These are phyloP conservation scores for Mormoops blainvillei DNA, from an alignment of 2,113 vertebrate species.

Conservation along the genomic window DNA sequence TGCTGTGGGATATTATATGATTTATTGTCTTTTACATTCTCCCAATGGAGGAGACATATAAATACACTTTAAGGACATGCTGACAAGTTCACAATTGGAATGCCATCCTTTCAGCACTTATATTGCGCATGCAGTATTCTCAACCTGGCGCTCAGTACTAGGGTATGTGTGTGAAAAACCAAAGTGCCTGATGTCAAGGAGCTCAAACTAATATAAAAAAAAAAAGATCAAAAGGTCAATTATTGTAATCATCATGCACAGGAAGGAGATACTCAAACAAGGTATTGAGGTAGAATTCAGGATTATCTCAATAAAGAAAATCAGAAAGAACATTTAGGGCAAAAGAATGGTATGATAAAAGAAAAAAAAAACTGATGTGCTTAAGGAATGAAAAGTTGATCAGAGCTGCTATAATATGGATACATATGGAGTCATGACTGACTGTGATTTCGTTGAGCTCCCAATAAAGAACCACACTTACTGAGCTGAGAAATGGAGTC, in stretches of 20 bases:
- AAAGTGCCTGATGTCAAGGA: background rate
- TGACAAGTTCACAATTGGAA: background rate
- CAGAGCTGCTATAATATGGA: background rate
- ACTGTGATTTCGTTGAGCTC: background rate
- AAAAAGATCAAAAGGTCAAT: background rate
- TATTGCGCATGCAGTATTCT: background rate
- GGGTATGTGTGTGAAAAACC: rapidly evolving
- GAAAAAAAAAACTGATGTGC: too few relatives aligned
- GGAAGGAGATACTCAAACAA: background rate
- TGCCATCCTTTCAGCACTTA: background rate
- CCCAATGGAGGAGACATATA: background rate
- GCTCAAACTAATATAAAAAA: background rate
- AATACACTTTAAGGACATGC: background rate
- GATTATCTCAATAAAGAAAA: background rate
- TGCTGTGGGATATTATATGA: rapidly evolving
- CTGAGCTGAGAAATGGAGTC: background rate
- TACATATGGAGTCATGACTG: background rate
- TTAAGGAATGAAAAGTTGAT: background rate
- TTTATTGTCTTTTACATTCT: background rate
- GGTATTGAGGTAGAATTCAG: background rate
- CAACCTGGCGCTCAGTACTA: rapidly evolving
- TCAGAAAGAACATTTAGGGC: background rate
- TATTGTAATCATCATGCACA: background rate
- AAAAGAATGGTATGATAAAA: background rate
- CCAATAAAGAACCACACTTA: background rate